Percentiles rank a stretch among this genome's conserved stretches.
These are phyloP conservation scores for Holothuria scabra DNA, from an alignment of 53 echinoderm and acorn worm genomes.

Conservation along the genomic window DNA sequence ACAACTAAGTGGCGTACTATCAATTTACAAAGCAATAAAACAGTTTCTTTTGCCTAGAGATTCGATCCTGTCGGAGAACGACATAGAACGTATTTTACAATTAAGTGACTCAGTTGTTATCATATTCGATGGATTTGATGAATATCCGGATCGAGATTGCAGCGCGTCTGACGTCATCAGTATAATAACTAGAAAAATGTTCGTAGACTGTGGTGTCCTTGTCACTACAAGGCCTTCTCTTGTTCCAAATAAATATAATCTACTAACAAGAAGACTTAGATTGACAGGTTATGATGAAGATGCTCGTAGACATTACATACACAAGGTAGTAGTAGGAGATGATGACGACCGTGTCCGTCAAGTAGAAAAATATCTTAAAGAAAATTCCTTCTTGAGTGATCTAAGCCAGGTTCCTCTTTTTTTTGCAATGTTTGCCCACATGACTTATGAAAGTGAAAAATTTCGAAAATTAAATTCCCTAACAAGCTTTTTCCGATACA, in stretches of 20 bases:
- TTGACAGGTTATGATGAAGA: not conserved
- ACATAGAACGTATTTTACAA: not conserved
- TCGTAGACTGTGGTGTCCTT: not conserved
- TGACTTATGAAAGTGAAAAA: no score
- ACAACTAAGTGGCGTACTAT: not conserved
- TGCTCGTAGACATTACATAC: slow-evolving; percentile 10
- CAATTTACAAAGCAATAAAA: not conserved
- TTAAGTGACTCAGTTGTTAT: not conserved
- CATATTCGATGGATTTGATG: slow-evolving; percentile 29
- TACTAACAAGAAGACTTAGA: not conserved
- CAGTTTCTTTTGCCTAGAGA: not conserved
- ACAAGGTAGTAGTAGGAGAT: slow-evolving; percentile 2
- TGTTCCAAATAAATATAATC: not conserved
- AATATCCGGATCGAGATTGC: slow-evolving; percentile 15
- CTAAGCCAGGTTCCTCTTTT: no score
- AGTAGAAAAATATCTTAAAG: no score
- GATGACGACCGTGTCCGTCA: not conserved
- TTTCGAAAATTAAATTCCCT: no score
- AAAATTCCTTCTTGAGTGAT: no score
- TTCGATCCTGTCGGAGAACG: not conserved
- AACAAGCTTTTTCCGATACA: no score
- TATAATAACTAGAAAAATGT: not conserved
- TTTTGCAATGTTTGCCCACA: no score
- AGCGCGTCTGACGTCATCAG: not conserved
- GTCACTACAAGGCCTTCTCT: slow-evolving; percentile 10